Conservation (phyloP, 1,140 invertebrate genomes). For the Dufourea novaeangliae region DNA sequence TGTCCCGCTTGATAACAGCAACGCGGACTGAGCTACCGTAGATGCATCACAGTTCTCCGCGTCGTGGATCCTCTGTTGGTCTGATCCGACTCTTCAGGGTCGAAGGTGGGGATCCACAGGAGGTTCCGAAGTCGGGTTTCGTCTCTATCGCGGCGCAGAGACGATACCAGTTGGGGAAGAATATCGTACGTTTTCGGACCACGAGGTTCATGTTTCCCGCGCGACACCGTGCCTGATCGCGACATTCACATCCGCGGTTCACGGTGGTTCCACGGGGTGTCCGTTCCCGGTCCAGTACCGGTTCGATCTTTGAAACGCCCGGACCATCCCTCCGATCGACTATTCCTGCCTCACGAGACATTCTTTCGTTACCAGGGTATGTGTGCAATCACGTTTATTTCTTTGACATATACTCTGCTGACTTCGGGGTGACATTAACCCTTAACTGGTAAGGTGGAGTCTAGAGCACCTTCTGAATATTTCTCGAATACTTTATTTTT, state of each 20-base stretch:
- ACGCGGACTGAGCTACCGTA: constrained; percentile 54
- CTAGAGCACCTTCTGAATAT: too few relatives aligned
- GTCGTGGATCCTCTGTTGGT: constrained; percentile 46
- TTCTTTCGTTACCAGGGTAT: not conserved
- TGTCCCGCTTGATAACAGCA: constrained; percentile 67
- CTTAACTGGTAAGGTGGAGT: too few relatives aligned
- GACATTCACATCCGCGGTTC: not conserved
- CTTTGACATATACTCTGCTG: too few relatives aligned
- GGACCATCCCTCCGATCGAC: too few relatives aligned
- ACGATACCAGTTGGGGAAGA: constrained; percentile 70
- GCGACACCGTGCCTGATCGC: constrained; percentile 16
- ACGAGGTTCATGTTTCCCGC: constrained; percentile 50
- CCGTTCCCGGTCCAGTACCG: not conserved
- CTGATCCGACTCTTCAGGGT: constrained; percentile 55
- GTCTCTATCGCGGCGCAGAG: constrained; percentile 48
- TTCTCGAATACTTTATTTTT: too few relatives aligned
- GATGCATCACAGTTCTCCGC: constrained; percentile 54
- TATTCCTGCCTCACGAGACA: too few relatives aligned
- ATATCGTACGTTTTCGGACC: constrained; percentile 72
- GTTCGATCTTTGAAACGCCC: not conserved
- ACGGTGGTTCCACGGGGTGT: not conserved
- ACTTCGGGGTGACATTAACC: too few relatives aligned
- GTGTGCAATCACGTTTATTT: not conserved
- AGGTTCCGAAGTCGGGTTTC: constrained; percentile 55
- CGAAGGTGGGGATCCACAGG: constrained; percentile 64